Conservation (phyloP, 2,113 vertebrate genomes). For the Ibidorhyncha struthersii region DNA sequence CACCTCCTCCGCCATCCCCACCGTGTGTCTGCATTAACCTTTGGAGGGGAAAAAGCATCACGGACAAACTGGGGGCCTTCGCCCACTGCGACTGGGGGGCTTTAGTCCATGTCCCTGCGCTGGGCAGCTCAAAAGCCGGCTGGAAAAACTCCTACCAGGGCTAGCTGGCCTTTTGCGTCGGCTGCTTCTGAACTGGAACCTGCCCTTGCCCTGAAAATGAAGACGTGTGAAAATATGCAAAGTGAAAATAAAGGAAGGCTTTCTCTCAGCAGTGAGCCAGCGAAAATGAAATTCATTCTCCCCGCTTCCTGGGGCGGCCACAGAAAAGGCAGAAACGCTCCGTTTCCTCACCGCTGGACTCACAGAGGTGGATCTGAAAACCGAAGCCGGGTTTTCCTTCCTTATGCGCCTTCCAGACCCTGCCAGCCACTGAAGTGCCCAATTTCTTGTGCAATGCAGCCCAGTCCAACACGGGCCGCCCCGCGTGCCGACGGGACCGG, state of each 20-base stretch:
- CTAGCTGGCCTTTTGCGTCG: fast-evolving
- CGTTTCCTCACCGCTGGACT: fast-evolving
- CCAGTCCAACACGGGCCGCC: fast-evolving
- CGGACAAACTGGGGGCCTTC: neutral
- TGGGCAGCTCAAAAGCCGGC: neutral
- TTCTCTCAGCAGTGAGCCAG: neutral
- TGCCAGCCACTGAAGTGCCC: fast-evolving
- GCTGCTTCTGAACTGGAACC: neutral
- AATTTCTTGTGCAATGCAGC: fast-evolving
- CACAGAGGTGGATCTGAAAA: neutral
- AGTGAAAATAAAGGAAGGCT: neutral
- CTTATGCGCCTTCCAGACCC: neutral
- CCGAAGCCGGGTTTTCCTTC: neutral
- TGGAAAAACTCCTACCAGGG: neutral
- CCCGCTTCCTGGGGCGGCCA: neutral
- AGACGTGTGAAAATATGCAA: fast-evolving
- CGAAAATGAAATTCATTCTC: neutral
- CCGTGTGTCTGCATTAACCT: neutral
- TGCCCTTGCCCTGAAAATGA: neutral
- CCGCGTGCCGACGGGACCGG: fast-evolving
- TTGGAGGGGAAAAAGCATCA: neutral
- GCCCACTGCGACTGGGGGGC: neutral
- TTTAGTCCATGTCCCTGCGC: neutral
- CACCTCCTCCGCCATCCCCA: neutral
- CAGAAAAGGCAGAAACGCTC: neutral